Evolutionary conservation across 2,888 invertebrate genomes (phyloP), one percentile per base, ranked within the genome.

Genomic region (Odontomyia ornata): DNA sequence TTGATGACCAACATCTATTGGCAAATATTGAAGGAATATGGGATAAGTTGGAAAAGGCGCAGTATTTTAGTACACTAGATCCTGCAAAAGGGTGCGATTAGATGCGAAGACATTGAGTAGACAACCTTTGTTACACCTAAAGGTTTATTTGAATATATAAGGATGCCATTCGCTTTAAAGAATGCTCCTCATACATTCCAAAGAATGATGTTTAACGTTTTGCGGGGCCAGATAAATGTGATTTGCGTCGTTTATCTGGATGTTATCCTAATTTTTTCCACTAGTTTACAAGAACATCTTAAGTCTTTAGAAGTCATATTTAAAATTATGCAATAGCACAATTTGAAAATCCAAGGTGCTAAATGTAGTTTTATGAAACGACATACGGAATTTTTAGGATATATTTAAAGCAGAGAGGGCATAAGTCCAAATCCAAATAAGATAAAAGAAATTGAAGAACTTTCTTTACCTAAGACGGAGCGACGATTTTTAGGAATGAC

Each of bases 401-500:
- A 77, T 69, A 1, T 77, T 0, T 28, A 69, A 43, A 77, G 69
- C 25, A 77, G 36, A 15, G 69, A 78, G 11, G 75, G 77, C 18
- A 75, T 78, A 7, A 78, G 52, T 47, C 77, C 75, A 0, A 77
- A 78, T 52, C 75, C 71, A 21, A 43, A 71, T 13, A 77, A 79
- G 67, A 64, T 79, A 46, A 71, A 76, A 13, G 62, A 30, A 27
- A 79, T 75, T 18, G 23, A 64, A 62, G 7, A 43, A 2, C 13
- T 78, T 1, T 25, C 47, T 13, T 27, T 80, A 1, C 80, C 79
- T 0, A 77, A 67, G 23, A 79, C 80, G 7, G 72, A 73, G 27
- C 80, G 78, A 28, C 73, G 79, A 78, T 80, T 80, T 28, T 21
- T 79, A 15, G 79, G 80, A 7, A 65, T 79, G 67, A 76, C 79